These are phyloP conservation scores for Copidosoma floridanum DNA, from an alignment of 1,140 invertebrate species.

Conservation along the genomic window DNA sequence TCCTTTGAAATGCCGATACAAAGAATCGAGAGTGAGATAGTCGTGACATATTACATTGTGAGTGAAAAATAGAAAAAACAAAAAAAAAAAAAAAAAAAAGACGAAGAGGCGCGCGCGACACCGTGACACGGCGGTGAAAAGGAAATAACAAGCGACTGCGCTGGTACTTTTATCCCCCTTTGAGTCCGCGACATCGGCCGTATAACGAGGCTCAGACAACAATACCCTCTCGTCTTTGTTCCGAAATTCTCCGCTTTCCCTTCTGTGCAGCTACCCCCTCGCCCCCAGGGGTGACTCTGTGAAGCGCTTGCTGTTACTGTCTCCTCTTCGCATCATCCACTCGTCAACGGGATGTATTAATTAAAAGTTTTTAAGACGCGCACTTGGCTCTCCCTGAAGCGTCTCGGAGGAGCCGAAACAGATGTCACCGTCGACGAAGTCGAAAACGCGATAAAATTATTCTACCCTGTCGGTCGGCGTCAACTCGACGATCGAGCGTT, in stretches of 20 bases:
- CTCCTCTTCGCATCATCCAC: not conserved
- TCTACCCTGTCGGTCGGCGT: no score
- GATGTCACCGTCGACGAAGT: no score
- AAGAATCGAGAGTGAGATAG: not conserved
- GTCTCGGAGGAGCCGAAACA: no score
- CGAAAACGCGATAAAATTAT: no score
- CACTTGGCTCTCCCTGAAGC: not conserved
- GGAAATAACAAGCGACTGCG: conserved; percentile 31
- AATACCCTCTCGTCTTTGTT: conserved; percentile 47
- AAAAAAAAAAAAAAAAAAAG: conserved; percentile 25
- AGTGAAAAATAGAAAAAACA: not conserved
- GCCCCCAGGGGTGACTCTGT: no score
- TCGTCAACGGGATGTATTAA: conserved; percentile 35
- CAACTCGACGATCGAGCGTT: no score
- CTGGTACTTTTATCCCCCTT: conserved; percentile 29
- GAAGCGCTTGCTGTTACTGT: no score
- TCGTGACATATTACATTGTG: not conserved
- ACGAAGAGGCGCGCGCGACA: no score
- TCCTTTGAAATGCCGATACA: no score
- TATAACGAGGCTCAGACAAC: conserved; percentile 48
- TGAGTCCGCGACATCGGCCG: conserved; percentile 28
- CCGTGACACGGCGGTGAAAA: conserved; percentile 31
- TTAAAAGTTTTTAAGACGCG: conserved; percentile 44
- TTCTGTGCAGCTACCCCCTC: conserved; percentile 39
- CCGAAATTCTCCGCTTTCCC: conserved; percentile 43